Base-by-base conservation (phyloP, 2,888 invertebrate species). In the Julus scanicus region DNA sequence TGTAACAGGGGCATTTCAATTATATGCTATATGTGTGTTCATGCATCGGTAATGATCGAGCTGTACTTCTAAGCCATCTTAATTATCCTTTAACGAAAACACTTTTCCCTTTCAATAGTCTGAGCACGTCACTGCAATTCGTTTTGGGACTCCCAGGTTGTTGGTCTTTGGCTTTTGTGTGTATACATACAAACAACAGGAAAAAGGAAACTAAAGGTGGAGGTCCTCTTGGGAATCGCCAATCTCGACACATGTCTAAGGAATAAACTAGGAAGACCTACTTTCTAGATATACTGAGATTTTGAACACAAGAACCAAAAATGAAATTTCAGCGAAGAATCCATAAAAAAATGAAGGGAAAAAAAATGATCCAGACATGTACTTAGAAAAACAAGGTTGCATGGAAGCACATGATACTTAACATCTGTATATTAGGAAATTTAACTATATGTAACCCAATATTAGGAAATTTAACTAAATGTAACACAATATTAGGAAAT, bases 141-240 rank as follows among this genome's bases (percentile, higher is more conserved):
- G 80, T 29, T 80, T 80, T 80, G 37, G 37, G 37, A 80, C 37
- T 37, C 80, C 13, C 11, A 80, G 80, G 80, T 80, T 80, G 80
- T 29, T 80, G 80, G 80, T 80, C 80, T 80, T 80, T 80, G 80
- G 80, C 80, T 80, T 80, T 80, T 80, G 37, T 37, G 80, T 37
- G 11, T 37, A 80, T 20, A 37, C 37, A 20, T 13, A 20, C 29
- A 29, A 20, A 71, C 8, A 9, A 20, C 20, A 29, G 71, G 11
- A 80, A 80, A 13, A 80, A 80, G 71, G 80, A 80, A 80, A 80
- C 80, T 80, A 80, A 80, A 13, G 80, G 29, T 37, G 80, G 29
- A 80, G 37, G 29, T 71, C 37, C 80, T 37, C 37, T 37, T 37
- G 80, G 29, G 37, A 80, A 80, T 80, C 29, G 37, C 29, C 37